Evolutionary conservation across 2,797 vertebrate species (phyloP).

Genomic region (Benthosema pterotum): DNA sequence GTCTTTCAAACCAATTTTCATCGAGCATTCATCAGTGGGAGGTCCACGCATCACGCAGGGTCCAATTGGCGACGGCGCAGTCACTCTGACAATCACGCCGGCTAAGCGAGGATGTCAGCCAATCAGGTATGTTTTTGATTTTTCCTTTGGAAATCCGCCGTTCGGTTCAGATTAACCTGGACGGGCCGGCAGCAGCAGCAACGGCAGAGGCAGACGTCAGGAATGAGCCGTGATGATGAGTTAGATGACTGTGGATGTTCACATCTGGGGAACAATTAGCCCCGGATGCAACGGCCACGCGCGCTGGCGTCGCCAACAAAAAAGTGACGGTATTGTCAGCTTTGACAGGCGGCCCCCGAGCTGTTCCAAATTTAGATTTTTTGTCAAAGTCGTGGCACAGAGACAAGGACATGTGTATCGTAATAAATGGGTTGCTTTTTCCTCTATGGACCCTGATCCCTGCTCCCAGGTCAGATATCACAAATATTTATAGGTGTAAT

Average conservation of each 20-base stretch:
- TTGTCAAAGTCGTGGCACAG: constrained; percentile 52
- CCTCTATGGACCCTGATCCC: constrained; percentile 39
- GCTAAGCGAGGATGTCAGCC: constrained; percentile 83
- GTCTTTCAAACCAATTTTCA: constrained; percentile 80
- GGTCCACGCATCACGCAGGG: too few species aligned
- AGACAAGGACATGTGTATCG: constrained; percentile 48
- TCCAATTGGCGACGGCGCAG: constrained; percentile 78
- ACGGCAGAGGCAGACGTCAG: constrained; percentile 67
- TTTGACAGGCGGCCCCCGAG: constrained; percentile 64
- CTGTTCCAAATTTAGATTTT: constrained; percentile 68
- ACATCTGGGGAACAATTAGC: constrained; percentile 82
- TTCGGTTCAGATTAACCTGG: constrained; percentile 86
- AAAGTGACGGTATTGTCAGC: constrained; percentile 60
- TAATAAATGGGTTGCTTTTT: constrained; percentile 44
- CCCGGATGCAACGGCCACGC: constrained; percentile 61
- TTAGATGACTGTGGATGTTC: constrained; percentile 70
- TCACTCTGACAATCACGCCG: constrained; percentile 71
- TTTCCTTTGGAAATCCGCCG: constrained; percentile 75
- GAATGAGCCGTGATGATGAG: constrained; percentile 76
- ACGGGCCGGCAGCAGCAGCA: too few species aligned
- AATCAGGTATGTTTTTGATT: constrained; percentile 84
- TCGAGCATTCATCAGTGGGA: constrained; percentile 79
- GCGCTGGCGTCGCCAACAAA: constrained; percentile 56
- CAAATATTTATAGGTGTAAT: neutral
- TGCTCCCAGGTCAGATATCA: constrained; percentile 31